phyloP scores from a whole-genome alignment of 2,888 invertebrate genomes.

The Clistopyga incitator region DNA sequence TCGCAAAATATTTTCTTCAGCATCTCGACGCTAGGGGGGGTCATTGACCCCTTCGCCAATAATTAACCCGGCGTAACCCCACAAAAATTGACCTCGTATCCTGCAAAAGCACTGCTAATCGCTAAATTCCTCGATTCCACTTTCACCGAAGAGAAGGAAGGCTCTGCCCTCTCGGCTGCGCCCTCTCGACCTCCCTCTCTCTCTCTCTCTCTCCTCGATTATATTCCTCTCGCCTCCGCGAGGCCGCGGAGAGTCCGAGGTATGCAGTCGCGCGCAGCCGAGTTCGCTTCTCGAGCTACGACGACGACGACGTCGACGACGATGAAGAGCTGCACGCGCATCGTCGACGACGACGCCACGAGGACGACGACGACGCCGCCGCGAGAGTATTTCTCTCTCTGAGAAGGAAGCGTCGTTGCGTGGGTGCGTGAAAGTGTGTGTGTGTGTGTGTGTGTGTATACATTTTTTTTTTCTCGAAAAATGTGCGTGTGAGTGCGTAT shows the following conservation, averaged over 20 bases:
- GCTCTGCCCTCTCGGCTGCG: slow-evolving; percentile 29
- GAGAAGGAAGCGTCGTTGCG: slow-evolving; percentile 33
- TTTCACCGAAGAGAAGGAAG: background rate
- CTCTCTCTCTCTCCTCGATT: no score
- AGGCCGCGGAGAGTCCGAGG: slow-evolving; percentile 23
- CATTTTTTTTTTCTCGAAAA: background rate
- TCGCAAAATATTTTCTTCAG: no score
- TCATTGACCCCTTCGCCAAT: no score
- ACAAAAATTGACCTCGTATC: no score
- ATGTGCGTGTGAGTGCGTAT: no score
- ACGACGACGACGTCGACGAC: background rate
- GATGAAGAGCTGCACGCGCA: slow-evolving; percentile 14
- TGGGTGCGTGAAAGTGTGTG: slow-evolving; percentile 55
- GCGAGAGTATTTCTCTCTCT: background rate
- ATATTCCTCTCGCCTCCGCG: slow-evolving; percentile 5
- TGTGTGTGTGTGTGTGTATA: no score
- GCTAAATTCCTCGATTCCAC: no score
- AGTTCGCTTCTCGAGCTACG: slow-evolving; percentile 20
- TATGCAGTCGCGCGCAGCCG: slow-evolving; percentile 52
- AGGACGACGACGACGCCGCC: slow-evolving; percentile 35
- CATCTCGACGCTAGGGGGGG: no score
- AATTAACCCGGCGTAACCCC: no score
- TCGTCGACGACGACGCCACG: slow-evolving; percentile 36
- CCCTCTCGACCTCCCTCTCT: slow-evolving; percentile 47
- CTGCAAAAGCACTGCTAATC: no score